Percentiles rank a stretch among this genome's conserved stretches.
Evolutionary conservation across 2,113 vertebrate genomes (phyloP).

Genomic region (Ellobius talpinus): DNA sequence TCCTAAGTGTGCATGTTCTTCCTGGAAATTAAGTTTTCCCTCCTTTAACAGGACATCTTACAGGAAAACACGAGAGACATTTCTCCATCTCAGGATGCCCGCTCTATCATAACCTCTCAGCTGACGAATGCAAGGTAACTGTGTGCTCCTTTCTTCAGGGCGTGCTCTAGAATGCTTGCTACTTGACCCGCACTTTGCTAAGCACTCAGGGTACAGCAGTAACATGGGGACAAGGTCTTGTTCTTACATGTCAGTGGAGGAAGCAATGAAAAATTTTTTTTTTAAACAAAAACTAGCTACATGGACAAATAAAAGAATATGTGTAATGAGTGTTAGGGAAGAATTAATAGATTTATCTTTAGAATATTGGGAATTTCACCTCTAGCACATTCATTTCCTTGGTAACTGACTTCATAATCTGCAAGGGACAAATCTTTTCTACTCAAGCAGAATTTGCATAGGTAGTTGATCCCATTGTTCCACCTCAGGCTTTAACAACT

Average conservation of each 20-base stretch:
- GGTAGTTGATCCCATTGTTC: conserved; percentile 5
- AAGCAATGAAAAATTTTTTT: not conserved
- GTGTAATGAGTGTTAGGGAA: conserved; percentile 17
- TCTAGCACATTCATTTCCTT: not conserved
- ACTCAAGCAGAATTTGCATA: conserved; percentile 23
- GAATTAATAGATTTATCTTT: not conserved
- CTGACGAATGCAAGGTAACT: conserved; percentile 97
- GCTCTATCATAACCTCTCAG: conserved; percentile 98
- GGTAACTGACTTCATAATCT: conserved; percentile 11
- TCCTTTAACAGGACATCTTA: conserved; percentile 92
- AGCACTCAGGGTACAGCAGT: not conserved
- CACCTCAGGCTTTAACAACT: not conserved
- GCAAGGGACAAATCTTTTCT: not conserved
- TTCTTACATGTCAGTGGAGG: not conserved
- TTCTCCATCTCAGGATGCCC: conserved; percentile 99
- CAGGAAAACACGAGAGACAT: conserved; percentile 98
- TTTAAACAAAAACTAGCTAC: not conserved
- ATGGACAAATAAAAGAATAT: conserved; percentile 7
- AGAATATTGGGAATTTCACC: not conserved
- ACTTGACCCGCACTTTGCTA: not conserved
- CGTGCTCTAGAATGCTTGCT: not conserved
- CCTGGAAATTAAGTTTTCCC: conserved; percentile 62
- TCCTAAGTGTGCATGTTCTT: conserved; percentile 40
- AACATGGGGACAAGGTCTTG: not conserved
- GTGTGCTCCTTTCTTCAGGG: not conserved